Evolutionary conservation across 1,140 invertebrate genomes (phyloP), one percentile per base, ranked within the genome.

Genomic region (Nasonia giraulti): DNA sequence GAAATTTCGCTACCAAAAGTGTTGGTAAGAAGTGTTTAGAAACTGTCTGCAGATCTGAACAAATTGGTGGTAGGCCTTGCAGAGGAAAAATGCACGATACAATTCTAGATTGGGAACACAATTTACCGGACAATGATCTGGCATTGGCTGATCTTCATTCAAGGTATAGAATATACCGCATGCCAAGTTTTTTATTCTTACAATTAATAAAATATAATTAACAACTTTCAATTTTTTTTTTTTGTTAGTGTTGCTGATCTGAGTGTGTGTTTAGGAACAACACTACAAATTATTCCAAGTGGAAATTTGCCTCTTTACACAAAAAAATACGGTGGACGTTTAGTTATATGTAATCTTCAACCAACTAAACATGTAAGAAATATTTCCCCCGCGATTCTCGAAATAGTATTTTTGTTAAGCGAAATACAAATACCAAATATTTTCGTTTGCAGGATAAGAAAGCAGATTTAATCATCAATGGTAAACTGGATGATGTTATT

Each of bases 41-140:
- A 27, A 95, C 95, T 50, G 94, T 94, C 14, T 99, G 97, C 94
- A 95, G 94, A 88, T 95, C 94, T 2, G 93, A 95, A 71, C 92
- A 93, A 87, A 92, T 93, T 77, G 95, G 94, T 73, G 94, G 95
- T 40, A 93, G 97, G 85, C 94, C 95, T 4, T 98, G 98, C 90
- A 94, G 98, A 85, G 98, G 99, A 37, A 95, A 96, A 85, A 93
- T 99, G 73, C 94, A 96, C 86, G 99, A 99, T 92, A 98, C 96
- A 44, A 97, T 99, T 83, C 93, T 99, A n/a, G 99, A 99, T 93
- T 99, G 99, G 99, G 99, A 99, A 91, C 96, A 98, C 90, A 96
- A 96, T 92, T 94, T 99, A 84, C 99, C 99, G 23, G 96, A 98
- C 87, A 95, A 96, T 90, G 99, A 99, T 91, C 93, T 99, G 23